A percentile compares a stretch with the other conserved stretches of the same genome.
These are phyloP conservation scores for Meliscaeva auricollis DNA, from an alignment of 2,888 invertebrate species.

Conservation along the genomic window DNA sequence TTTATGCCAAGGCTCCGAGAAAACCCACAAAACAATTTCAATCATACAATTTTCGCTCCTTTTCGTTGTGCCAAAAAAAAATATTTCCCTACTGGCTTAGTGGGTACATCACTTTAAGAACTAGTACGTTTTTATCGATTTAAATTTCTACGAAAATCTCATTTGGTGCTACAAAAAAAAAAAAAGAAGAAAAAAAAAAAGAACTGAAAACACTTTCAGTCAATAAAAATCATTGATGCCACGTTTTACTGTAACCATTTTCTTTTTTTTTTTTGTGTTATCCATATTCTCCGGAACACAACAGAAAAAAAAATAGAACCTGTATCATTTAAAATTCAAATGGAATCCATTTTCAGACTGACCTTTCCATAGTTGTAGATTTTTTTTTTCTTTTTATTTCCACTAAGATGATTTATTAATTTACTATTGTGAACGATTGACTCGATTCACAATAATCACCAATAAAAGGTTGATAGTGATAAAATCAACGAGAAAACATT, in stretches of 20 bases:
- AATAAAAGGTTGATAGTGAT: background rate
- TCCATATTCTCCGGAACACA: too few species aligned
- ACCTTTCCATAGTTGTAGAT: constrained; percentile 1
- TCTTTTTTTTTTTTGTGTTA: background rate
- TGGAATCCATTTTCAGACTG: constrained; percentile 1
- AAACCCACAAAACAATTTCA: too few species aligned
- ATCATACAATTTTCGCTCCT: too few species aligned
- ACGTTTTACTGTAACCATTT: background rate
- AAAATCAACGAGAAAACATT: background rate
- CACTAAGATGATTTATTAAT: constrained; percentile 12
- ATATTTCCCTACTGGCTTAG: too few species aligned
- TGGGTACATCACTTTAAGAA: too few species aligned
- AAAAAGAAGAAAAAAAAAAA: background rate
- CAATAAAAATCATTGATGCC: background rate
- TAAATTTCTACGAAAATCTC: too few species aligned
- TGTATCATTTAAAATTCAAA: constrained; percentile 26
- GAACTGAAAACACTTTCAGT: background rate
- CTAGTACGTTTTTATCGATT: too few species aligned
- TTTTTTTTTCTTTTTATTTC: background rate
- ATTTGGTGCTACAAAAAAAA: background rate
- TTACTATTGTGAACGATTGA: constrained; percentile 14
- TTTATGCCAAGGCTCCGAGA: too few species aligned
- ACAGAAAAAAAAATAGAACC: background rate
- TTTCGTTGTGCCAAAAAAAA: too few species aligned
- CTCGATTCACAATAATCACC: background rate